phyloP scores from a whole-genome alignment of 2,113 vertebrate genomes.

The Atlantisia rogersi region DNA sequence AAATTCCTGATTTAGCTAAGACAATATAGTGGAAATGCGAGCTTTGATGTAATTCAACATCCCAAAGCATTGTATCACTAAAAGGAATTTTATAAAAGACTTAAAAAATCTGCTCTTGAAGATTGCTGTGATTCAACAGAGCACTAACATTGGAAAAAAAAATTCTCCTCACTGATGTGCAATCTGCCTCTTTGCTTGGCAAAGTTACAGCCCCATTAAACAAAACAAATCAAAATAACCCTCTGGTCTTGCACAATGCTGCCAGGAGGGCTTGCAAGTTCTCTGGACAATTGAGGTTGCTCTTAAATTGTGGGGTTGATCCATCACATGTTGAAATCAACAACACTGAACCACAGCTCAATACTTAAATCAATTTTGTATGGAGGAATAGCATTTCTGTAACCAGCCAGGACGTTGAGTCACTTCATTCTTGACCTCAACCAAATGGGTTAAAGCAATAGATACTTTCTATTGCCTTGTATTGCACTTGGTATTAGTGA shows the following conservation, averaged over 20 bases:
- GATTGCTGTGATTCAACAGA: background rate
- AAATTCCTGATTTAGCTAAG: background rate
- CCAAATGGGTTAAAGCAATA: slow-evolving; percentile 20
- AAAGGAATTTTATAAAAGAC: background rate
- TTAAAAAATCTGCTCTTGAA: background rate
- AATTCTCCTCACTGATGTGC: background rate
- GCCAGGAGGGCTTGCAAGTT: slow-evolving; percentile 28
- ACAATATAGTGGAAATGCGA: background rate
- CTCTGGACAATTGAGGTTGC: slow-evolving; percentile 30
- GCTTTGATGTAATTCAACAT: background rate
- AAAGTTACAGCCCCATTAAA: background rate
- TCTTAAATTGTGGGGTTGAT: slow-evolving; percentile 22
- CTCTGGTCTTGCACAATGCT: slow-evolving; percentile 21
- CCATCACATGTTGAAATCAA: slow-evolving; percentile 39
- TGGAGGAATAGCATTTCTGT: background rate
- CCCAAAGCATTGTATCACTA: background rate
- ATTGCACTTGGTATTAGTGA: background rate
- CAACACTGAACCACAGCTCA: background rate
- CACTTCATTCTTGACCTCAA: slow-evolving; percentile 28
- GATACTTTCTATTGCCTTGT: background rate
- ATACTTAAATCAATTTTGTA: slow-evolving; percentile 23
- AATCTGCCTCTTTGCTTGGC: background rate
- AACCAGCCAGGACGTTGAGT: background rate
- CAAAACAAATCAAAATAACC: slow-evolving; percentile 11
- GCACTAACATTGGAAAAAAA: background rate